phyloP scores from a whole-genome alignment of 2,113 vertebrate species.

The Jacana jacana region DNA sequence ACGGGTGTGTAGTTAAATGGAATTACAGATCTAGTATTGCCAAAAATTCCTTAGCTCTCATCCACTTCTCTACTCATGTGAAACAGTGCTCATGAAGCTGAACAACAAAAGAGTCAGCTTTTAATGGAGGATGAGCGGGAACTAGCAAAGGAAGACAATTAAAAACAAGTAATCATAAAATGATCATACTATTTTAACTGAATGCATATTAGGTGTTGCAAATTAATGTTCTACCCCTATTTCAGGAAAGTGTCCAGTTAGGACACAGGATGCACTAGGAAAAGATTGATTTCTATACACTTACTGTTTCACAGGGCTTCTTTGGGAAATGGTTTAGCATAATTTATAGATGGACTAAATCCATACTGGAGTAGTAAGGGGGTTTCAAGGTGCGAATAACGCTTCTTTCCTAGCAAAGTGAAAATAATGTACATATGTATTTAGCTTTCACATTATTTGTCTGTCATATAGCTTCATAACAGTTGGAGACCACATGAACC shows the following conservation, averaged over 20 bases:
- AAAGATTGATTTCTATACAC: neutral
- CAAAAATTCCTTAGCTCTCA: neutral
- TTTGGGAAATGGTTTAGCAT: neutral
- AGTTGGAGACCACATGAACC: constrained; percentile 3
- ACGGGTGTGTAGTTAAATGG: neutral
- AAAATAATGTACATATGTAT: neutral
- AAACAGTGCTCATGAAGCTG: neutral
- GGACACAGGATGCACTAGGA: neutral
- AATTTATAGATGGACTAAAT: constrained; percentile 21
- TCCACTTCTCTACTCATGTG: neutral
- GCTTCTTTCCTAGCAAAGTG: neutral
- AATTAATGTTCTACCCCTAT: neutral
- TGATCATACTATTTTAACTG: neutral
- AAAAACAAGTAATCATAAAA: neutral
- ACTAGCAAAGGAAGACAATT: neutral
- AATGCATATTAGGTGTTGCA: neutral
- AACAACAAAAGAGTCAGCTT: neutral
- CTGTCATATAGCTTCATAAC: neutral
- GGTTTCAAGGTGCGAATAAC: constrained; percentile 27
- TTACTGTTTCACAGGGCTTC: neutral
- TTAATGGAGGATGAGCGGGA: neutral
- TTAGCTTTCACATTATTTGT: neutral
- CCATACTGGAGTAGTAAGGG: neutral
- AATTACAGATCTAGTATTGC: neutral
- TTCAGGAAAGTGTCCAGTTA: neutral